Conservation (phyloP, 2,113 vertebrate genomes). For the Pogonocichla stellata region DNA sequence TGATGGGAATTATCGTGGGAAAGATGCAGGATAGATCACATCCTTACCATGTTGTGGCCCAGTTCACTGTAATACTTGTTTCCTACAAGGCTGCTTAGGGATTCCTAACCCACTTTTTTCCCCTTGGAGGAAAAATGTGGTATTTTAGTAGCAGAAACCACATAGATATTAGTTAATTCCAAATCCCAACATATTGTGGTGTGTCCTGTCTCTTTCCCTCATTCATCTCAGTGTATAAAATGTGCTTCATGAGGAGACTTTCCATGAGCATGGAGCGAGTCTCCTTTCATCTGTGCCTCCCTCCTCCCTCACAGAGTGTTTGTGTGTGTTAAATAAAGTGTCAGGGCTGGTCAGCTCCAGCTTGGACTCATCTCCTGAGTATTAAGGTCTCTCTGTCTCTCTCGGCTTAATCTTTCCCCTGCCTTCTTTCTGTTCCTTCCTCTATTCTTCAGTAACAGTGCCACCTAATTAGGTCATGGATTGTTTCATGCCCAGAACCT, state of each 20-base stretch:
- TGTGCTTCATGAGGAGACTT: neutral
- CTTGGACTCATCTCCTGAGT: neutral
- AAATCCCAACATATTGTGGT: neutral
- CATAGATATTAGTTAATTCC: neutral
- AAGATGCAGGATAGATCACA: neutral
- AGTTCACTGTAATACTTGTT: neutral
- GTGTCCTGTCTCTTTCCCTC: neutral
- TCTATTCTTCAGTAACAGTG: neutral
- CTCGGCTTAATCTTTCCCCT: neutral
- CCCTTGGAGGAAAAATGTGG: neutral
- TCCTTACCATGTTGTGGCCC: neutral
- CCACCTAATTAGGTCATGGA: slow-evolving; percentile 57
- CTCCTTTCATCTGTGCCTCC: neutral
- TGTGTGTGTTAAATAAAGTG: neutral
- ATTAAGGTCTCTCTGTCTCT: neutral
- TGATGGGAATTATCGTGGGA: neutral
- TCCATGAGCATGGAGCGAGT: neutral
- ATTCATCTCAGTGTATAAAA: neutral
- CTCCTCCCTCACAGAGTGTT: neutral
- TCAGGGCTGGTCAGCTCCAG: neutral
- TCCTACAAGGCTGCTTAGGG: neutral
- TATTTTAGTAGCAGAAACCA: neutral
- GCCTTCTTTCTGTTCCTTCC: neutral
- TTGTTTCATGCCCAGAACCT: slow-evolving; percentile 43
- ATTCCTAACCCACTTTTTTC: neutral